These are phyloP conservation scores for Temnothorax longispinosus DNA, from an alignment of 1,140 invertebrate species.

Conservation along the genomic window DNA sequence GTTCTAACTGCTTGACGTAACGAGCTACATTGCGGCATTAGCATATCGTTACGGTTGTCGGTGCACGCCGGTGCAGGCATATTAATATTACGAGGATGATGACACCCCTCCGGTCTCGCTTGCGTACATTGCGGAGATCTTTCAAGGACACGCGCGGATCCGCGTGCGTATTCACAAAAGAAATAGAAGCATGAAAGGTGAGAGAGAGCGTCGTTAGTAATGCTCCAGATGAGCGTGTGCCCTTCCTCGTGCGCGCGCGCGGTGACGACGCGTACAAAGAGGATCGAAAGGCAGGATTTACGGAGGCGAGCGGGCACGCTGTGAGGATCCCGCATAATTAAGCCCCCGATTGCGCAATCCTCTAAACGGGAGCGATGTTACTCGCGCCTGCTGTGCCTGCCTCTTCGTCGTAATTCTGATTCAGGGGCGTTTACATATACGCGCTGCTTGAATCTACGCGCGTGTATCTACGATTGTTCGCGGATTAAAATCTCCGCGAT, in stretches of 20 bases:
- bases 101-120: slow-evolving; percentile 24
- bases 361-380: slow-evolving; percentile 35
- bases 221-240: slow-evolving; percentile 43
- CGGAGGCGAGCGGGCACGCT: slow-evolving; percentile 17
- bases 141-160: slow-evolving; percentile 46
- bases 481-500: not conserved
- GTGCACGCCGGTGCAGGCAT: slow-evolving; percentile 36
- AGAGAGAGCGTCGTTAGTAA: slow-evolving; percentile 26
- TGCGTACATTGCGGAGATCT: slow-evolving; percentile 63
- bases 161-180: slow-evolving; percentile 31
- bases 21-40: slow-evolving; percentile 34
- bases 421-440: not conserved
- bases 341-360: slow-evolving; percentile 6
- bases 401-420: slow-evolving; percentile 6
- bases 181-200: slow-evolving; percentile 19
- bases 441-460: not conserved
- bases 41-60: slow-evolving; percentile 37
- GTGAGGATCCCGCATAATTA: slow-evolving; percentile 18
- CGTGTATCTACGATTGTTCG: not conserved
- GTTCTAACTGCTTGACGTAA: slow-evolving; percentile 46
- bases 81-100: slow-evolving; percentile 53
- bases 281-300: slow-evolving; percentile 51
- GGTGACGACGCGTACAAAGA: slow-evolving; percentile 19
- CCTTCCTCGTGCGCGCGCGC: slow-evolving; percentile 18
- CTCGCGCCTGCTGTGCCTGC: not conserved